phyloP scores from a whole-genome alignment of 2,888 invertebrate genomes.

The Heliconius hortense region DNA sequence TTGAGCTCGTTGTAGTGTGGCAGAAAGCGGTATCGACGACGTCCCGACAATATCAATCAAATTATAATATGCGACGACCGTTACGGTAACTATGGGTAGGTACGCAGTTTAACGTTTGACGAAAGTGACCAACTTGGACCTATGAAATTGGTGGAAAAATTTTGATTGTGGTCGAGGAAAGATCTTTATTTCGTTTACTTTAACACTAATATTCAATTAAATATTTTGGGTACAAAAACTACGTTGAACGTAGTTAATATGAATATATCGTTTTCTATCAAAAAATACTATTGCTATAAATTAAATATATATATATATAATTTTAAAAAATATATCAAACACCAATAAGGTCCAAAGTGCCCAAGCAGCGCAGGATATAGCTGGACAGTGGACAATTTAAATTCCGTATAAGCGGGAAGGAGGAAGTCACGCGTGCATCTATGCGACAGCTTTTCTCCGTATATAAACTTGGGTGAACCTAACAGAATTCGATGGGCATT shows the following conservation, averaged over 20 bases:
- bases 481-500: conserved; percentile 49
- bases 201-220: not conserved
- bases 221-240: not conserved
- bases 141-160: conserved; percentile 10
- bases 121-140: conserved; percentile 29
- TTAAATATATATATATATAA: no score
- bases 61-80: conserved; percentile 68
- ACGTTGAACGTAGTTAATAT: not conserved
- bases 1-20: conserved; percentile 74
- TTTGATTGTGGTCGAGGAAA: not conserved
- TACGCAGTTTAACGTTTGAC: conserved; percentile 2
- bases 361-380: conserved; percentile 21
- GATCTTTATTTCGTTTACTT: not conserved
- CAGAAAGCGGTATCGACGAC: conserved; percentile 76
- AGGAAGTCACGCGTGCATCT: conserved; percentile 78
- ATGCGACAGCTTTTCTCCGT: conserved; percentile 80
- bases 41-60: conserved; percentile 78
- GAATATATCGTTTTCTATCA: not conserved
- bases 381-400: conserved; percentile 76
- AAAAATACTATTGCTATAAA: no score
- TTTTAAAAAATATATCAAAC: not conserved
- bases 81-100: conserved; percentile 35
- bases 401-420: conserved; percentile 80
- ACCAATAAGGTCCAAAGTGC: conserved; percentile 8
- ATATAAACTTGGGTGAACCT: conserved; percentile 76